Base-by-base conservation (phyloP, 2,797 vertebrate species). In the Mus caroli region DNA sequence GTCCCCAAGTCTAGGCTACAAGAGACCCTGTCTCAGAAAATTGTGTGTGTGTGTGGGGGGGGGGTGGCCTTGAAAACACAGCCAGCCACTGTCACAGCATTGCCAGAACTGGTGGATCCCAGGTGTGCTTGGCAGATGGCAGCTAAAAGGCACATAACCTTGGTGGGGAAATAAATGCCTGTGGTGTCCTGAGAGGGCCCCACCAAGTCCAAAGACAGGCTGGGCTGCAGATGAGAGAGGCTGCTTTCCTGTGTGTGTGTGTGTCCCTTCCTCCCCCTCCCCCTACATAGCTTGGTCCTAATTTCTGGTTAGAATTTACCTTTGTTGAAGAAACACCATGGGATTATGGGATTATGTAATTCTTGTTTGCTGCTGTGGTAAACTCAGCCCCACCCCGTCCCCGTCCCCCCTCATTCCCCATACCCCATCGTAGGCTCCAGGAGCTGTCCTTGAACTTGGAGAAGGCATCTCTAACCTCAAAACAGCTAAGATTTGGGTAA, bases 301-400 rank as follows among this genome's bases (percentile, higher is more conserved):
- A 52, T 95, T 96, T 92, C 75, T 40, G 20, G 46, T 90, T 88
- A 67, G 71, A 58, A 67, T 88, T 43, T 15, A 69, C 52, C 43
- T 90, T 71, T 71, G 52, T 82, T 11, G 34, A 73, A 31, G 40
- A 79, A 92, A 60, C 60, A 50, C 8, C 46, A 46, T 9, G 1
- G 34, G 37, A 24, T 37, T 19, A 46, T 9, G 1, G 34, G 37
- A 24, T 37, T 19, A 40, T 31, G 34, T 22, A 28, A 97, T 94
- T 98, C 97, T 91, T 0, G 0, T 97, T 97, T 96, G 96, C 92
- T 97, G 84, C 85, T 96, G 94, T 96, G 96, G 62, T 1, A 0
- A 95, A 96, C 97, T 95, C 58, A 0, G 88, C 88, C 88, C 97
- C 97, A 76, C 71, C 67, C 34, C 12, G 11, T 52, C 0, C 90